Evolutionary conservation across 2,888 invertebrate species (phyloP), one percentile per base, ranked within the genome.

Genomic region (Leptinotarsa peninsularis): DNA sequence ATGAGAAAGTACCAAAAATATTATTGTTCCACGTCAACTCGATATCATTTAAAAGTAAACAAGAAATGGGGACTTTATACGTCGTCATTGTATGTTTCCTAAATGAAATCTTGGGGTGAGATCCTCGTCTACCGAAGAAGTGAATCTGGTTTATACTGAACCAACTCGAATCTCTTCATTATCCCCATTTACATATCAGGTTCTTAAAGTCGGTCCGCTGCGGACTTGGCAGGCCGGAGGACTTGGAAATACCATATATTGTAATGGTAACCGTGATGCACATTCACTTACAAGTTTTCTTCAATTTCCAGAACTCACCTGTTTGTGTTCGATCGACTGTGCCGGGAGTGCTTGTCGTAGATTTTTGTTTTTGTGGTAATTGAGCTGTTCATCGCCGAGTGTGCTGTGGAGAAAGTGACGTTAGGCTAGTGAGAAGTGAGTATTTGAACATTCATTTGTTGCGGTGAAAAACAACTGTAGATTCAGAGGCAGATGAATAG

Each of bases 181-280:
- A 58, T 15, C 23, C 23, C 58, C 15, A 23, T 58, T 58, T 23
- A 58, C 58, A 54, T 54, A 54, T 54, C 54, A 58, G 58, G 58
- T 58, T 58, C 52, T 58, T 23, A 23, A 58, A 58, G 21, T 58
- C 15, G 23, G 23, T 58, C 4, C 21, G 21, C 23, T 58, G 14
- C 58, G 58, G 58, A 58, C 14, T 58, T 17, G 23, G 15, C 14
- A 58, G 23, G 58, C 58, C 23, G 14, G 23, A 58, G 58, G 58
- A 58, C 23, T 58, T 58, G 58, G 58, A 58, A 58, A 21, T 58
- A 58, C 58, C 58, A 15, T 2, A 10, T 56, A 18, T 10, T 21
- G 1, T 58, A 0, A 23, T 23, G 21, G 14, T 21, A 4, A 58
- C 15, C 21, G 58, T 2, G 58, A 58, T 23, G 23, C 15, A 58